A percentile compares a stretch with the other conserved stretches of the same genome.
These are phyloP conservation scores for Tauraco erythrolophus DNA, from an alignment of 2,113 vertebrate genomes.

Conservation along the genomic window DNA sequence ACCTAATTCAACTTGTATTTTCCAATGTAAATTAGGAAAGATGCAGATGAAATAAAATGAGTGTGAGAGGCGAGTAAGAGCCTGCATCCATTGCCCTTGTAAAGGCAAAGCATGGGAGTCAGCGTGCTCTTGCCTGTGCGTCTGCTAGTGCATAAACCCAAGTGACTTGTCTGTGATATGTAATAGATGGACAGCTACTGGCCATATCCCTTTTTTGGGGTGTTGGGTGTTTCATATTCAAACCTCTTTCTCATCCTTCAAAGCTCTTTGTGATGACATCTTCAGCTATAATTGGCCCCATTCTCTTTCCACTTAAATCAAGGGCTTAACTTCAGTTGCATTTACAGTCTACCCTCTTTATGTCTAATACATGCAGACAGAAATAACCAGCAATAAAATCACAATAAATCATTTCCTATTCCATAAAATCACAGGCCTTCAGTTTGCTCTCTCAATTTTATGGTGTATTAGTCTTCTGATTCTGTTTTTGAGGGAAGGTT, in stretches of 20 bases:
- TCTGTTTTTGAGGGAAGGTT: background rate
- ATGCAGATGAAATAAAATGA: background rate
- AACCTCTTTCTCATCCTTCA: background rate
- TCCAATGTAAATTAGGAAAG: background rate
- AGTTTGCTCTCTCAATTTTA: background rate
- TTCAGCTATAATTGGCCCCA: background rate
- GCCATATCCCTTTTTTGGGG: background rate
- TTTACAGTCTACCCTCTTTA: background rate
- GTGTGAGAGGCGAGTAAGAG: background rate
- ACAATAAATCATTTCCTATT: conserved; percentile 27
- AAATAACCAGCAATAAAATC: conserved; percentile 13
- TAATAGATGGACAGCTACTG: background rate
- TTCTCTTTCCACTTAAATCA: background rate
- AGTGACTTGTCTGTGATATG: background rate
- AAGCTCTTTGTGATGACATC: background rate
- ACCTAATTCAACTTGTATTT: background rate
- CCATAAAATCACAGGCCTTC: conserved; percentile 27
- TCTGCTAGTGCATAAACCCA: background rate
- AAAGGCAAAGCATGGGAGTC: background rate
- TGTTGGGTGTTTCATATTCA: background rate
- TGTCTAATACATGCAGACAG: background rate
- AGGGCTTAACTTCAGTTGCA: background rate
- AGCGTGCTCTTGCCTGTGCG: background rate
- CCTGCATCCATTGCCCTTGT: background rate
- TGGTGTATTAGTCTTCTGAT: conserved; percentile 2